Percentiles rank a stretch among this genome's conserved stretches.
phyloP scores from a whole-genome alignment of 2,797 vertebrate genomes.

The Brachyrhaphis roseni region DNA sequence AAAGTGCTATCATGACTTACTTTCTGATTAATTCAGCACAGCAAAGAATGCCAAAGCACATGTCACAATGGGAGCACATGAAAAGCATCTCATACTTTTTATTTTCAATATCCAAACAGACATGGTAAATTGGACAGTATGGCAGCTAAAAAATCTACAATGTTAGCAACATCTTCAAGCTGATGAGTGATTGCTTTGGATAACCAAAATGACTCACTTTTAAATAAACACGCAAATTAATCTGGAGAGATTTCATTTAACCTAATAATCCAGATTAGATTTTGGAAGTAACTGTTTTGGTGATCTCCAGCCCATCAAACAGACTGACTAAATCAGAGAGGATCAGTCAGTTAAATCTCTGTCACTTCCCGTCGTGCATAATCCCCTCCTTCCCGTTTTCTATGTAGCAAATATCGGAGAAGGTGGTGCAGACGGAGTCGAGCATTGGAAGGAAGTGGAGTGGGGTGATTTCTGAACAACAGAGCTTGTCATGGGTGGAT shows the following conservation, averaged over 20 bases:
- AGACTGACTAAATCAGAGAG: conserved; percentile 50
- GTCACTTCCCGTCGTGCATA: conserved; percentile 60
- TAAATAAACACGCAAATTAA: neutral
- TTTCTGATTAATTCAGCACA: too few relatives aligned
- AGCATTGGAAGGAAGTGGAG: conserved; percentile 48
- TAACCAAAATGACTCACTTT: neutral
- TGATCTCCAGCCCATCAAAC: conserved; percentile 50
- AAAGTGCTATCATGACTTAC: neutral
- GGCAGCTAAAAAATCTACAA: neutral
- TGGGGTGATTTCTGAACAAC: conserved; percentile 63
- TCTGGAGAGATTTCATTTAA: conserved; percentile 10
- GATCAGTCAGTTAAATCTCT: conserved; percentile 73
- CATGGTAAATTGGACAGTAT: neutral
- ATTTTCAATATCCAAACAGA: neutral
- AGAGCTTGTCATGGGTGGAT: conserved; percentile 74
- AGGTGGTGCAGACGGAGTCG: conserved; percentile 43
- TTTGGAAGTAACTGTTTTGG: conserved; percentile 15
- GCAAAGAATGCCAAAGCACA: neutral
- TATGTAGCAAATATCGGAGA: conserved; percentile 53
- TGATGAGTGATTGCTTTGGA: neutral
- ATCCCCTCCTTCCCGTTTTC: conserved; percentile 63
- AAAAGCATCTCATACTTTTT: neutral
- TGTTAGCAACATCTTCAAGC: neutral
- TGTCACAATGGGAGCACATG: neutral
- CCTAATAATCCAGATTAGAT: conserved; percentile 36